Evolutionary conservation across 1,140 invertebrate genomes (phyloP), one percentile per base, ranked within the genome.

Genomic region (Lepidurus couesii): DNA sequence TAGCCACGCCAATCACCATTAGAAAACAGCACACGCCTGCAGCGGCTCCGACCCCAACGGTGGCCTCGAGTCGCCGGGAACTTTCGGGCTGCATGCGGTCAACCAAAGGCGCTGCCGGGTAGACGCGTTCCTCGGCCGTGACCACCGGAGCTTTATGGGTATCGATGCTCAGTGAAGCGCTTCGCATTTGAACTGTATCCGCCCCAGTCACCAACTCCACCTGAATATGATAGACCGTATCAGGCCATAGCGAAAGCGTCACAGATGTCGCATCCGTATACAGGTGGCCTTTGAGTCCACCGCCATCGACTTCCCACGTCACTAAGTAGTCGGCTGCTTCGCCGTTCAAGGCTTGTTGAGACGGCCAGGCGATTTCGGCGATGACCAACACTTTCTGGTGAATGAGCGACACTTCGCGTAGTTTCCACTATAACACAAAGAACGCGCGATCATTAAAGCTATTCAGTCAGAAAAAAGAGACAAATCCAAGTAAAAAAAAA

Each of bases 261-360:
- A 92, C 92, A 80, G 89, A 89, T 53, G 91, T 92, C 1, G 91
- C 90, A 82, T 93, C 91, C 42, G 92, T 93, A 82, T 92, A 91
- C n/a, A 93, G 86, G 85, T 93, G 92, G 75, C 92, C 92, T 84
- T 92, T 92, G n/a, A 93, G 86, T 44, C 92, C 92, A 74, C 91
- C 92, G 73, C 92, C 92, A 81, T 91, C 91, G 9, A 93, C 90
- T 87, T 93, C 92, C 92, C 92, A 93, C 65, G 91, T 93, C 76
- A 93, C 91, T 81, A 93, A 86, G 84, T 93, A 93, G 75, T 80
- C 79, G 16, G 45, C 65, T 45, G 92, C 89, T 53, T 80, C 79
- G 24, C 80, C 79, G 44, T 80, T 73, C 34, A 44, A 44, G 8
- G 76, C 44, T 34, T 74, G 53, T 45, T 80, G 79, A 16, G 65